Percentiles rank a stretch among this genome's conserved stretches.
phyloP scores from a whole-genome alignment of 2,797 vertebrate genomes.

The Pseudochromis fuscus region DNA sequence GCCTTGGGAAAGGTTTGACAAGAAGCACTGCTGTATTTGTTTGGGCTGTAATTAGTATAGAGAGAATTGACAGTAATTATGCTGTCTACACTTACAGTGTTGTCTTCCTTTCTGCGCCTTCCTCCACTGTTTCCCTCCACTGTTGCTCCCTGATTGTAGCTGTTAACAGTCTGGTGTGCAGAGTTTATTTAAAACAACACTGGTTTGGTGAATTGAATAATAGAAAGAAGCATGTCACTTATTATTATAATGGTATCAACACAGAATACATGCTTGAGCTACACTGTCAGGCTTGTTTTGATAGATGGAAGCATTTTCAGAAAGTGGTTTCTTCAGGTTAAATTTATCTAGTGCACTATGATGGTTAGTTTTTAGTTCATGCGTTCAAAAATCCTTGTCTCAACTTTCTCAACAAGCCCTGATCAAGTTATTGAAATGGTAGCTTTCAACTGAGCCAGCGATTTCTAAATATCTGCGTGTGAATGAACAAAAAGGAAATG shows the following conservation, averaged over 20 bases:
- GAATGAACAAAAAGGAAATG: too few species aligned
- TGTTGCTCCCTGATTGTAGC: constrained; percentile 11
- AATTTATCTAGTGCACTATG: too few species aligned
- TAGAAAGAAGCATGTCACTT: neutral
- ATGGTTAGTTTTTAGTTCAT: too few species aligned
- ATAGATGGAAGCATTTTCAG: too few species aligned
- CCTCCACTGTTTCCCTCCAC: constrained; percentile 23
- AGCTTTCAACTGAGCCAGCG: too few species aligned
- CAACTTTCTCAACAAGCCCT: too few species aligned
- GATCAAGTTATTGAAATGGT: too few species aligned
- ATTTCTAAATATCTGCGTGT: too few species aligned
- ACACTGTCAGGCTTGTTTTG: too few species aligned
- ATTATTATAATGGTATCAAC: neutral
- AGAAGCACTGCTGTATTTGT: constrained; percentile 43
- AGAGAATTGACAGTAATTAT: constrained; percentile 60
- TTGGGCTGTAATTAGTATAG: constrained; percentile 65
- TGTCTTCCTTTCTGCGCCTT: constrained; percentile 35
- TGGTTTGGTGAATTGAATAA: neutral
- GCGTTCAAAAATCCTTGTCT: too few species aligned
- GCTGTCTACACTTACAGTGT: constrained; percentile 48
- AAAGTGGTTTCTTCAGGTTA: too few species aligned
- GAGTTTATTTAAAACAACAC: constrained; percentile 15
- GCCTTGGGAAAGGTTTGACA: constrained; percentile 52
- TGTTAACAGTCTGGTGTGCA: neutral
- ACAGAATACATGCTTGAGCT: neutral